A percentile compares a stretch with the other conserved stretches of the same genome.
Evolutionary conservation across 1,140 invertebrate species (phyloP).

Genomic region (Acromyrmex echinatior): DNA sequence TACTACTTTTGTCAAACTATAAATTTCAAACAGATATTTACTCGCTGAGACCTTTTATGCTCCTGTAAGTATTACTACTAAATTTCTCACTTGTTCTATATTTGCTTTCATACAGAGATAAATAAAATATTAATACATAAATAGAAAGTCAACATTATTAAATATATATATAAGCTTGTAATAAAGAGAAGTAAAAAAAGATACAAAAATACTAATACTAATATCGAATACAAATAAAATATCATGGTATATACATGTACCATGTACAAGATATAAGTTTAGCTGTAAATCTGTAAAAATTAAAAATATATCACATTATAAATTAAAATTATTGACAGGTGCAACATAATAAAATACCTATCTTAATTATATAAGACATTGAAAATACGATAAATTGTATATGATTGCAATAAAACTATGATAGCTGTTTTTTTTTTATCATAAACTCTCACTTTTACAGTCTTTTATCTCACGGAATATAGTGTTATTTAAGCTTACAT

Average conservation of each 20-base stretch:
- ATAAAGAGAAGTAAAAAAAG: slow-evolving; percentile 18
- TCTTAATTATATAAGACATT: slow-evolving; percentile 45
- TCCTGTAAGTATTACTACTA: slow-evolving; percentile 71
- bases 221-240: slow-evolving; percentile 12
- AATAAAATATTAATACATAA: slow-evolving; percentile 18
- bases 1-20: slow-evolving; percentile 73
- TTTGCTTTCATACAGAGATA: slow-evolving; percentile 36
- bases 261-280: slow-evolving; percentile 2
- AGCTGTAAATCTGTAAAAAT: slow-evolving; percentile 33
- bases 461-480: slow-evolving; percentile 68
- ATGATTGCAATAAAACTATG: slow-evolving; percentile 28
- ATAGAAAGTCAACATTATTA: slow-evolving; percentile 10
- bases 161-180: slow-evolving; percentile 1
- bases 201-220: slow-evolving; percentile 30
- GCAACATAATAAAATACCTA: slow-evolving; percentile 3
- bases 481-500: slow-evolving; percentile 68
- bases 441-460: slow-evolving; percentile 56
- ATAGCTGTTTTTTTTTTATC: slow-evolving; percentile 46
- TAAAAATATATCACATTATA: slow-evolving; percentile 18
- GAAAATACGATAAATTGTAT: slow-evolving; percentile 33
- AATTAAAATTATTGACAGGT: slow-evolving; percentile 37
- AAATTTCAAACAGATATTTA: slow-evolving; percentile 72
- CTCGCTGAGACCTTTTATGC: slow-evolving; percentile 75
- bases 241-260: background rate
- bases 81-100: slow-evolving; percentile 62